Evolutionary conservation across 1,140 invertebrate species (phyloP), one percentile per base, ranked within the genome.

Genomic region (Microplitis mediator): DNA sequence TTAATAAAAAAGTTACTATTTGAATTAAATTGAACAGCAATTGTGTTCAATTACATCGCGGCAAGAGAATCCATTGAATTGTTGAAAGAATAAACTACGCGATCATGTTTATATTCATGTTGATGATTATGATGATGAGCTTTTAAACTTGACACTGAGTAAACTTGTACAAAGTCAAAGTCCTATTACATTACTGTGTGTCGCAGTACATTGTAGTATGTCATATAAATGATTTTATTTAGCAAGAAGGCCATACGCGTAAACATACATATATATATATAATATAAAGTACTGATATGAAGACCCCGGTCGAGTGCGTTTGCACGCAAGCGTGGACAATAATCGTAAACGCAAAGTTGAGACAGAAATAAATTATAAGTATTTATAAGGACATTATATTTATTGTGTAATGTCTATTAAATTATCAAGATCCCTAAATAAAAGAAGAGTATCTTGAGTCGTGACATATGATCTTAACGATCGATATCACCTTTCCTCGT

Each of bases 71-170:
- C 11, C 39, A 45, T 45, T 45, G 39, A 45, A 9, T 45, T 45
- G 39, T 45, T 45, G 39, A 45, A 45, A 45, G 39, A 45, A 45
- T 11, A 45, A 45, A 45, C 39, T 45, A 11, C 6, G 39, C 39
- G 39, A 45, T 23, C 23, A 52, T 66, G 51, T 56, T 11, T 52
- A 23, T 23, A 23, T 23, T 23, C 8, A n/a, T 58, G 52, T 60
- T 69, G 23, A 14, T 13, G 31, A 14, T 45, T 9, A 60, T 67
- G 39, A 72, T 67, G 56, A 36, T 31, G 31, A 32, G 52, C 39
- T 35, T 72, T 72, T 72, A 72, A 72, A 72, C 71, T 72, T 72
- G 71, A 72, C 71, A 72, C 64, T 72, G 71, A 65, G 65, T 60
- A 72, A 65, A 72, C 64, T 71, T 62, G 50, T 63, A 34, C 36